Conservation (phyloP, 2,888 invertebrate species). For the Notodonta ziczac region DNA sequence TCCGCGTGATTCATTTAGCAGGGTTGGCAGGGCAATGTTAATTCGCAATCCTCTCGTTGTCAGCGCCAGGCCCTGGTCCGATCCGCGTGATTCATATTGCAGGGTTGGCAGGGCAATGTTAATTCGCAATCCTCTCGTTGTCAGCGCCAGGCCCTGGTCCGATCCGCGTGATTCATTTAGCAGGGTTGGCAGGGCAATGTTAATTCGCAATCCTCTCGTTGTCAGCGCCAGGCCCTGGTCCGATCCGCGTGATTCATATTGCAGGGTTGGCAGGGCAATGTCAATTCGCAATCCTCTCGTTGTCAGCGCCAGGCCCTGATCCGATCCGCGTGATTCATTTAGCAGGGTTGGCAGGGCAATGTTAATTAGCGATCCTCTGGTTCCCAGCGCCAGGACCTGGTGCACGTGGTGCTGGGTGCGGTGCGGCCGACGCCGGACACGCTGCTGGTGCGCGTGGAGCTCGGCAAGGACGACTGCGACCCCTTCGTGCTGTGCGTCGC, state of each 20-base stretch:
- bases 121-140: neutral
- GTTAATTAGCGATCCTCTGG: neutral
- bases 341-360: no score
- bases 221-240: slow-evolving; percentile 96
- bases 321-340: no score
- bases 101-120: no score
- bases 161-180: no score
- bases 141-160: slow-evolving; percentile 96
- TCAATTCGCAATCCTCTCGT: neutral
- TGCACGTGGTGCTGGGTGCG: slow-evolving; percentile 92
- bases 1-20: no score
- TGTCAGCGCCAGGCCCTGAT: slow-evolving; percentile 95
- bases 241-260: no score
- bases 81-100: no score
- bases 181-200: no score
- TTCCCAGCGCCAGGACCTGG: slow-evolving; percentile 93
- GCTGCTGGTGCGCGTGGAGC: slow-evolving; percentile 92
- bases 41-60: neutral
- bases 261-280: no score
- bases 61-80: slow-evolving; percentile 97
- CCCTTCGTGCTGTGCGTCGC: slow-evolving; percentile 96
- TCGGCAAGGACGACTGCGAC: slow-evolving; percentile 96
- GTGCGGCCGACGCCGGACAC: slow-evolving; percentile 95
- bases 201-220: neutral
- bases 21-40: no score